These are phyloP conservation scores for Teleogryllus occipitalis DNA, from an alignment of 1,140 invertebrate species.

Conservation along the genomic window DNA sequence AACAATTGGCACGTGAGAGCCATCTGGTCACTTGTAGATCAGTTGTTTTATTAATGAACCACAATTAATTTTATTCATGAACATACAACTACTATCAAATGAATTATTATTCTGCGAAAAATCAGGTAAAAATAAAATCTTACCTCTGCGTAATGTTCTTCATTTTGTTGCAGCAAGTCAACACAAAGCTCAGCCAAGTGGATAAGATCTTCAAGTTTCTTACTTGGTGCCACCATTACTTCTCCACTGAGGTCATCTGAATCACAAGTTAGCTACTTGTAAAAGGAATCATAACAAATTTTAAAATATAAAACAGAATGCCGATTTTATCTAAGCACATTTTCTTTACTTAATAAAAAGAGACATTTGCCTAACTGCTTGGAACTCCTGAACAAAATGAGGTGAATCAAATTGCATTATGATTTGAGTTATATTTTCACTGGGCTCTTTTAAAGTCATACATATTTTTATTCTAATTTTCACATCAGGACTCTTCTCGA, in stretches of 20 bases:
- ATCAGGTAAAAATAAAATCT: constrained; percentile 30
- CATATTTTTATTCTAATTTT: no score
- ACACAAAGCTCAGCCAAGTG: constrained; percentile 96
- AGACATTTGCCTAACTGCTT: background rate
- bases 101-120: background rate
- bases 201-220: constrained; percentile 94
- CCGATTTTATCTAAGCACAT: no score
- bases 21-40: background rate
- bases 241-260: constrained; percentile 76
- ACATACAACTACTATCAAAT: background rate
- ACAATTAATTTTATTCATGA: background rate
- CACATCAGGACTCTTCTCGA: no score
- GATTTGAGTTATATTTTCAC: no score
- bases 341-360: background rate
- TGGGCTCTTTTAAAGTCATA: no score
- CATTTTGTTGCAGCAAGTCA: constrained; percentile 96
- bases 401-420: no score
- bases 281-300: background rate
- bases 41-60: background rate
- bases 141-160: constrained; percentile 99
- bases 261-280: background rate
- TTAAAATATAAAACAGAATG: background rate
- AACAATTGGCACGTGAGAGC: no score
- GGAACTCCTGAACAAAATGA: no score
- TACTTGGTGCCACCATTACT: constrained; percentile 67